A percentile compares a stretch with the other conserved stretches of the same genome.
Conservation (phyloP, 2,113 vertebrate genomes). For the Festucalex cinctus region DNA sequence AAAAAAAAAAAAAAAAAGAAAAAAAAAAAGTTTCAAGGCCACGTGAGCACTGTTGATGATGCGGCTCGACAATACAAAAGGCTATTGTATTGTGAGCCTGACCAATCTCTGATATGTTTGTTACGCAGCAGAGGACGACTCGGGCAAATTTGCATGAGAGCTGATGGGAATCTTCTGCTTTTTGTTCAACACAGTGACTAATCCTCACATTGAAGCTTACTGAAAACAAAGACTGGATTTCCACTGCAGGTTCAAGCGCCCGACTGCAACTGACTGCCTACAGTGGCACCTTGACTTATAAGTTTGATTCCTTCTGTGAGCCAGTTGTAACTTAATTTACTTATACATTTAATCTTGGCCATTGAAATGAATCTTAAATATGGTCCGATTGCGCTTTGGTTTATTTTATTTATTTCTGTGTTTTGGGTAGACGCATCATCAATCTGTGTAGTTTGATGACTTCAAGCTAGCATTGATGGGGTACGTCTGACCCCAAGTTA, state of each 20-base stretch:
- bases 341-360: no score
- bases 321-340: no score
- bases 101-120: neutral
- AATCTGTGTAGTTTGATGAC: no score
- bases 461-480: no score
- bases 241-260: neutral
- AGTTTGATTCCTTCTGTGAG: no score
- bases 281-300: no score
- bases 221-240: neutral
- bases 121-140: neutral
- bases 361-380: no score
- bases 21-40: neutral
- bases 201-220: neutral
- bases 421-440: no score
- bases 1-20: no score
- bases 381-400: no score
- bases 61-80: neutral
- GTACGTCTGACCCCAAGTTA: no score
- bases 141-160: neutral
- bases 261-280: neutral
- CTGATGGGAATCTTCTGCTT: neutral
- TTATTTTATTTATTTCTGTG: no score
- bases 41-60: neutral
- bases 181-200: neutral
- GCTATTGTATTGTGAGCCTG: neutral